Evolutionary conservation across 2,113 vertebrate species (phyloP), one percentile per base, ranked within the genome.

Genomic region (Struthidea cinerea): DNA sequence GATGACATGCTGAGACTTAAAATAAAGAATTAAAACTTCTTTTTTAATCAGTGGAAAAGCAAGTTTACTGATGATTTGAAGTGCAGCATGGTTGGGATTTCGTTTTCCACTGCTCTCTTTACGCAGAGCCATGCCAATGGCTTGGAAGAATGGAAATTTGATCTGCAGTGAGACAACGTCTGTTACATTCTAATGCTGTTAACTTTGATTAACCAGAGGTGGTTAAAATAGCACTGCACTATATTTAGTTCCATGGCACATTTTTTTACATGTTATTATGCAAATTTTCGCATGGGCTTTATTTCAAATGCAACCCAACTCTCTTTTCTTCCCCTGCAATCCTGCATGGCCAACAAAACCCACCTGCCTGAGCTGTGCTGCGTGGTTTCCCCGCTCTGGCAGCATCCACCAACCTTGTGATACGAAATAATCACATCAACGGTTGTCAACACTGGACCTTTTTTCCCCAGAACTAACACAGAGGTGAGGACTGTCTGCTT

Each of bases 231-330:
- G 37, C 91, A 81, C 65, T 52, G 91, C 80, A 78, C 80, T 96
- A 91, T 94, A 89, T 95, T 95, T 96, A 95, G 91, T 94, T 87
- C 60, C 65, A 28, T 49, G 32, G 65, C 75, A 85, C 67, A 9
- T 44, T 93, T 91, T 92, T 95, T 94, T 79, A 77, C 94, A 84
- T 82, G 89, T 26, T 87, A 95, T 93, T 95, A 95, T 96, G 89
- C 78, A 95, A 89, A 93, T 94, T 42, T 89, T 89, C 68, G 18
- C 70, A 73, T 1, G 1, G 93, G 57, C 71, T 80, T 93, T 89
- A 85, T 91, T 95, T 79, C 50, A 68, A 69, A 94, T 91, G 87
- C 89, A 87, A 57, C 81, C 50, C 70, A 61, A 13, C 61, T 73
- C 55, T 65, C 7, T 55, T 85, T 93, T 50, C 85, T 50, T 87